Percentiles rank a stretch among this genome's conserved stretches.
phyloP scores from a whole-genome alignment of 2,888 invertebrate genomes.

The Ceramica pisi region DNA sequence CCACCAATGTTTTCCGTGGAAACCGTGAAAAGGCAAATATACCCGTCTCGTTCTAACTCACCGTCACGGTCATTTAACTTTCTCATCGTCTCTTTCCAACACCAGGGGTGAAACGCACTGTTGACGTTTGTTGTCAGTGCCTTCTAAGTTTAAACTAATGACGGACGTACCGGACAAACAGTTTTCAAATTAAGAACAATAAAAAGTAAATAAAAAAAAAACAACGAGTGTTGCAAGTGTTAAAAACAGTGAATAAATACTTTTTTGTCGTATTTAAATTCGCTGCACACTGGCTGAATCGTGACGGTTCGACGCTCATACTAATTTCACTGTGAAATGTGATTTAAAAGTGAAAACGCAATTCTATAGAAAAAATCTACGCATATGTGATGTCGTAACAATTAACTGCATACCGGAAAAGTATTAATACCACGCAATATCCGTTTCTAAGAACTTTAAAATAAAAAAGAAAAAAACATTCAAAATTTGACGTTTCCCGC shows the following conservation, averaged over 20 bases:
- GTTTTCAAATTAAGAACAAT: constrained; percentile 63
- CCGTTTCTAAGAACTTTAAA: constrained; percentile 15
- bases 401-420: constrained; percentile 49
- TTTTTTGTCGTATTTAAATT: constrained; percentile 57
- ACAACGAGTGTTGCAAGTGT: constrained; percentile 42
- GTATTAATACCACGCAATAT: constrained; percentile 23
- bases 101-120: constrained; percentile 79
- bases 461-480: constrained; percentile 11
- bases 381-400: constrained; percentile 45
- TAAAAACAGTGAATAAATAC: constrained; percentile 36
- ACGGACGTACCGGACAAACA: constrained; percentile 81
- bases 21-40: constrained; percentile 79
- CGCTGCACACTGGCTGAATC: constrained; percentile 38
- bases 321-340: constrained; percentile 74
- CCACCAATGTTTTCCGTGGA: constrained; percentile 80
- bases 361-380: constrained; percentile 56
- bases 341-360: constrained; percentile 69
- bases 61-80: constrained; percentile 19
- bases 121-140: constrained; percentile 81
- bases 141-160: constrained; percentile 84
- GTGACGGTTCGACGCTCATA: constrained; percentile 72
- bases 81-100: constrained; percentile 76
- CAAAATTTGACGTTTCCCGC: constrained; percentile 56
- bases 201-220: constrained; percentile 31
- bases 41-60: constrained; percentile 74